Evolutionary conservation across 2,888 invertebrate species (phyloP).

Genomic region (Chouioia cunea): DNA sequence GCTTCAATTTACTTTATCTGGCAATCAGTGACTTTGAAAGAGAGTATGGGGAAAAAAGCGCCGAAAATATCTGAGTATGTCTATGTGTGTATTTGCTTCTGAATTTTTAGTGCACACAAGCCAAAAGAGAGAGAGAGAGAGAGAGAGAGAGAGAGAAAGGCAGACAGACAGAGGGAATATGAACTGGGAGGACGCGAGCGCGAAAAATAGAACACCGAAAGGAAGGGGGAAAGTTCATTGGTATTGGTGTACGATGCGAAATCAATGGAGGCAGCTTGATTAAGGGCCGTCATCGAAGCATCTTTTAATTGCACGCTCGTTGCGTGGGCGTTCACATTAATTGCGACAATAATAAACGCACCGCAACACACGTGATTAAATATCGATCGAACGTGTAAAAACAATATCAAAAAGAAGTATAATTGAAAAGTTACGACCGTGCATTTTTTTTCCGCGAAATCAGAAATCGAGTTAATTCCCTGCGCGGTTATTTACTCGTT

Average conservation of each 20-base stretch:
- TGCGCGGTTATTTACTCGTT: constrained; percentile 1
- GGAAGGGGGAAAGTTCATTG: constrained; percentile 1
- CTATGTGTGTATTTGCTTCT: no score
- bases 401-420: neutral
- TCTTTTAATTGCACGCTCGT: constrained; percentile 54
- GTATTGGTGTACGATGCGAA: constrained; percentile 33
- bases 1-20: no score
- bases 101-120: no score
- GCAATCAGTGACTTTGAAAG: no score
- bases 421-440: constrained; percentile 4
- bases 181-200: neutral
- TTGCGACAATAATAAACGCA: constrained; percentile 52
- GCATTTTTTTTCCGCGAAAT: no score
- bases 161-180: no score
- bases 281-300: constrained; percentile 45
- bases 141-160: no score
- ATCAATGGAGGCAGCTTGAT: constrained; percentile 41
- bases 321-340: constrained; percentile 45
- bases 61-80: no score
- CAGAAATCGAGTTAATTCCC: no score
- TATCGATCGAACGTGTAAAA: constrained; percentile 29
- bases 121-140: no score
- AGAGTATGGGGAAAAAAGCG: no score
- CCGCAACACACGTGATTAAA: constrained; percentile 34
- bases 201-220: neutral